phyloP scores from a whole-genome alignment of 2,888 invertebrate genomes.

The Miltochrista miniata region DNA sequence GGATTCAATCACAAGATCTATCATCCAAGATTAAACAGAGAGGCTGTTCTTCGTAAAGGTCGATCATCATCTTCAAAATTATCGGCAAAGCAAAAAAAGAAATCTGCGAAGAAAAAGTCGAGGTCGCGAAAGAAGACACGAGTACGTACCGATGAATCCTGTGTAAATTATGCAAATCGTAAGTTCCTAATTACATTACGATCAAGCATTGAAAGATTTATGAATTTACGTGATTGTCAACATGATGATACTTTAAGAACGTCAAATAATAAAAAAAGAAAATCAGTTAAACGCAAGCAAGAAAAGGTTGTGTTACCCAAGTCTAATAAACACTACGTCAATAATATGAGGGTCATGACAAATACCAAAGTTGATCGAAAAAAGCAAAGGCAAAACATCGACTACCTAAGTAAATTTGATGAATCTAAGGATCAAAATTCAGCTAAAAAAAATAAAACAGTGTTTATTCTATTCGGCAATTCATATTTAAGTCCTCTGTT shows the following conservation, averaged over 20 bases:
- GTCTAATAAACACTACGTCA: not conserved
- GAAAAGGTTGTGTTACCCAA: not conserved
- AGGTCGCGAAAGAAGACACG: not conserved
- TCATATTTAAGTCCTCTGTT: not conserved
- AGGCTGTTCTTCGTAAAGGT: not conserved
- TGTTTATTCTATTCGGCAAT: not conserved
- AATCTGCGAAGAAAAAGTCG: not conserved
- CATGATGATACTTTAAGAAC: slow-evolving; percentile 28
- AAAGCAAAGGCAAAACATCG: not conserved
- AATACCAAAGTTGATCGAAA: not conserved
- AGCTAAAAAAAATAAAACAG: not conserved
- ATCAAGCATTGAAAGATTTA: slow-evolving; percentile 24
- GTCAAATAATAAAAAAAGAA: not conserved
- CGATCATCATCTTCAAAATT: not conserved
- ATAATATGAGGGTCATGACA: not conserved
- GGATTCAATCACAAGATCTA: not conserved
- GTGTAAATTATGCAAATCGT: slow-evolving; percentile 20
- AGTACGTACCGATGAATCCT: not conserved
- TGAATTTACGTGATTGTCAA: slow-evolving; percentile 23
- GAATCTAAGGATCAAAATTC: not conserved
- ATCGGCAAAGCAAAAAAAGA: not conserved
- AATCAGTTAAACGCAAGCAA: not conserved
- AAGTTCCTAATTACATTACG: slow-evolving; percentile 18
- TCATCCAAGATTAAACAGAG: not conserved
- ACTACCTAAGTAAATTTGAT: not conserved